Percentiles rank a stretch among this genome's conserved stretches.
Conservation (phyloP, 2,113 vertebrate genomes). For the Phocoena phocoena region DNA sequence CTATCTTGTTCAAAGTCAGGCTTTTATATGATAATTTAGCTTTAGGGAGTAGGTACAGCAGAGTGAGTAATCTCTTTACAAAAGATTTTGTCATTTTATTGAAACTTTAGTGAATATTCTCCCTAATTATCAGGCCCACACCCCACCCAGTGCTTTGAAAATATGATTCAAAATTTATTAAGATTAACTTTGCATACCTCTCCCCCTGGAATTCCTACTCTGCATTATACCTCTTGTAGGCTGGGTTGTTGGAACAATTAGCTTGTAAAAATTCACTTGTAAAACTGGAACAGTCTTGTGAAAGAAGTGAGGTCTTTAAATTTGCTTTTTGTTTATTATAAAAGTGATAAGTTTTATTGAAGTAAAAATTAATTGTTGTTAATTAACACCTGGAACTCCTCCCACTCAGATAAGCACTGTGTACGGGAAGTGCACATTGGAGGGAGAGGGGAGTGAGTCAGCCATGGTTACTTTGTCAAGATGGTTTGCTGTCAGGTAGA, state of each 20-base stretch:
- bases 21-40: conserved; percentile 61
- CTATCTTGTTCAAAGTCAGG: conserved; percentile 6
- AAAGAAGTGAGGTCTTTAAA: not conserved
- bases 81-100: conserved; percentile 73
- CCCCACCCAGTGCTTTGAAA: conserved; percentile 44
- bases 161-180: conserved; percentile 60
- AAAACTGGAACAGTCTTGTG: not conserved
- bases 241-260: not conserved
- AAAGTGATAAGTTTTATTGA: not conserved
- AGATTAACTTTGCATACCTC: conserved; percentile 41
- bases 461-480: accelerated
- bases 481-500: not conserved
- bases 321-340: not conserved
- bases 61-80: conserved; percentile 67
- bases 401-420: not conserved
- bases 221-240: not conserved
- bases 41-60: conserved; percentile 48
- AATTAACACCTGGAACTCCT: not conserved
- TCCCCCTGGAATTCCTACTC: conserved; percentile 40
- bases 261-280: not conserved
- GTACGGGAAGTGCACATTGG: not conserved
- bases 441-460: not conserved
- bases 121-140: conserved; percentile 69
- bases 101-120: conserved; percentile 57
- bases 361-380: not conserved